Percentiles rank a stretch among this genome's conserved stretches.
These are phyloP conservation scores for Atethmia centrago DNA, from an alignment of 2,888 invertebrate genomes.

Conservation along the genomic window DNA sequence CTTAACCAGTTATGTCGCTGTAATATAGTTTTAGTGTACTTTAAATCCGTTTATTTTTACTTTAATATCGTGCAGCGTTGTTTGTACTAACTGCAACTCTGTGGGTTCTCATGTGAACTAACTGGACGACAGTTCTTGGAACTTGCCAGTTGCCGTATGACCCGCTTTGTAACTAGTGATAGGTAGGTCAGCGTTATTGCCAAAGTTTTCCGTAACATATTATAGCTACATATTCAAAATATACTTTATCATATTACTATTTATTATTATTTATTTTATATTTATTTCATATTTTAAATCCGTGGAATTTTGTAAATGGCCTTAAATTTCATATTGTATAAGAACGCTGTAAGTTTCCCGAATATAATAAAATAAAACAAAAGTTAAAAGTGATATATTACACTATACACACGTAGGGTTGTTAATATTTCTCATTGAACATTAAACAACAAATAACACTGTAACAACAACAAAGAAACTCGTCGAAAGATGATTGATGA, in stretches of 20 bases:
- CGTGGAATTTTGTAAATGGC: too few relatives aligned
- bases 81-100: conserved; percentile 54
- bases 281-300: too few relatives aligned
- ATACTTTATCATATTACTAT: background rate
- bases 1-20: conserved; percentile 71
- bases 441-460: conserved; percentile 12
- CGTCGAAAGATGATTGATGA: conserved; percentile 23
- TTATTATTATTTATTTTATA: too few relatives aligned
- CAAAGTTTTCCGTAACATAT: conserved; percentile 10
- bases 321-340: too few relatives aligned
- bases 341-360: too few relatives aligned
- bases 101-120: background rate
- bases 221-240: background rate
- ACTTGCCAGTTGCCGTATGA: background rate
- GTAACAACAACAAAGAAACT: conserved; percentile 24
- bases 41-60: conserved; percentile 59
- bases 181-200: conserved; percentile 6
- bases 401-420: too few relatives aligned
- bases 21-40: conserved; percentile 72
- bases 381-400: too few relatives aligned
- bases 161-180: conserved; percentile 18
- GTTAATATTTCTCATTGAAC: too few relatives aligned
- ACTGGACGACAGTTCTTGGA: background rate
- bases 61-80: conserved; percentile 76
- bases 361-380: too few relatives aligned